Base-by-base conservation (phyloP, 2,888 invertebrate genomes). In the Emmelina monodactyla region DNA sequence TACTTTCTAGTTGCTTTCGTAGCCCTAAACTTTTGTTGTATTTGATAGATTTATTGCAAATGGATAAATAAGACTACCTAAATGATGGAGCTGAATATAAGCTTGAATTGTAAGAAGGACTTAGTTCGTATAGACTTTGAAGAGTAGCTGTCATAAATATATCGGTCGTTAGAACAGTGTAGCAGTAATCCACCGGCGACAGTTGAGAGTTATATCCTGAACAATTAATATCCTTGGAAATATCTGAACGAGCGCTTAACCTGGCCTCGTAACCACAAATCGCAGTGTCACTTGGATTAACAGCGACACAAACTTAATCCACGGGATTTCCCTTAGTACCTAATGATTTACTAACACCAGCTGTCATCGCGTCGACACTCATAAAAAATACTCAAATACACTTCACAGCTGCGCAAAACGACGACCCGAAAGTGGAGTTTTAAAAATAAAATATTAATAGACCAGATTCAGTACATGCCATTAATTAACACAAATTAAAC, bases 321-420 rank as follows among this genome's bases (percentile, higher is more conserved):
- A 32, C 16, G 35, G 48, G 47, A 49, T 50, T 48, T 45, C 37
- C 37, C 28, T 31, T 36, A 37, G 35, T 32, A 25, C 29, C 36
- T 44, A 37, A 60, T 68, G 69, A 73, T 71, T 65, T 69, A 72
- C 45, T 45, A 49, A 45, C 49, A 43, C 53, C 72, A 70, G 68
- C 73, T 72, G 75, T 73, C 75, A 65, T 43, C 70, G 62, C 51
- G 53, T 51, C 45, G 53, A 46, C 44, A 36, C 40, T 22, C 35
- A 34, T 35, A 40, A 48, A 50, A 51, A 47, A 47, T 42, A 34
- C 39, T 36, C 40, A 40, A 43, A 29, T 35, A 37, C 37, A 36
- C 14, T 40, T 33, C 40, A 42, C 56, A 56, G 49, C 51, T 53
- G 53, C 42, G 37, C 4, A 25, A n/a, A n/a, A n/a, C n/a, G n/a